phyloP scores from a whole-genome alignment of 35 echinoderm and acorn worm species.

The Ophiothrix spiculata region DNA sequence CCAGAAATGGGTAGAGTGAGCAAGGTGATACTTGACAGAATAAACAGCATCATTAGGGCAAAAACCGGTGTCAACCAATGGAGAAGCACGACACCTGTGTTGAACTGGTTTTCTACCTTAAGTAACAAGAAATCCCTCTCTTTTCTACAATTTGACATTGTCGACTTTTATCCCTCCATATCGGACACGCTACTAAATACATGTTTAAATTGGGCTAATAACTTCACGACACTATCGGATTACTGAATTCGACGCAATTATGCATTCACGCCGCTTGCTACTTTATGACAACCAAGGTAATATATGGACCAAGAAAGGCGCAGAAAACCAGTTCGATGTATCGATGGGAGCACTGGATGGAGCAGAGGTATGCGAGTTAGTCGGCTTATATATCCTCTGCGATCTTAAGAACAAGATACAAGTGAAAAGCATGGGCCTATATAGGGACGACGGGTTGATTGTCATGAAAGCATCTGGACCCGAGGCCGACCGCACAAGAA shows the following conservation, averaged over 20 bases:
- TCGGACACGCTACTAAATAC: not conserved
- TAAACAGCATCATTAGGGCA: constrained; percentile 21
- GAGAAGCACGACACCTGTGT: not conserved
- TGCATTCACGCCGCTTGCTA: not conserved
- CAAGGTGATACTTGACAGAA: constrained; percentile 22
- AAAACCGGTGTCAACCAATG: not conserved
- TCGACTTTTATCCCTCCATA: not conserved
- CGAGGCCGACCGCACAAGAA: too few species aligned
- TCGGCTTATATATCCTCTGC: not conserved
- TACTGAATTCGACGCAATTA: not conserved
- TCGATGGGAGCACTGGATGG: not conserved
- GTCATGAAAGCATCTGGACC: too few species aligned
- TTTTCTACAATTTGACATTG: not conserved
- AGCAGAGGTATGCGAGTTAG: not conserved
- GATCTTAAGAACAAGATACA: not conserved
- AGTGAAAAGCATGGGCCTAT: not conserved
- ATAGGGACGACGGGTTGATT: not conserved
- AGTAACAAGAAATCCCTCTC: not conserved
- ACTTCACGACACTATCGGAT: not conserved
- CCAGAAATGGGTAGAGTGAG: constrained; percentile 38
- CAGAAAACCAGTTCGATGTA: not conserved
- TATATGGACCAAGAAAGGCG: not conserved
- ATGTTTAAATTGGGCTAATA: not conserved
- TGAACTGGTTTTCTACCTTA: not conserved
- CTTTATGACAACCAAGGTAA: not conserved